Conservation (phyloP, 2,888 invertebrate genomes). For the Baccha elongata region DNA sequence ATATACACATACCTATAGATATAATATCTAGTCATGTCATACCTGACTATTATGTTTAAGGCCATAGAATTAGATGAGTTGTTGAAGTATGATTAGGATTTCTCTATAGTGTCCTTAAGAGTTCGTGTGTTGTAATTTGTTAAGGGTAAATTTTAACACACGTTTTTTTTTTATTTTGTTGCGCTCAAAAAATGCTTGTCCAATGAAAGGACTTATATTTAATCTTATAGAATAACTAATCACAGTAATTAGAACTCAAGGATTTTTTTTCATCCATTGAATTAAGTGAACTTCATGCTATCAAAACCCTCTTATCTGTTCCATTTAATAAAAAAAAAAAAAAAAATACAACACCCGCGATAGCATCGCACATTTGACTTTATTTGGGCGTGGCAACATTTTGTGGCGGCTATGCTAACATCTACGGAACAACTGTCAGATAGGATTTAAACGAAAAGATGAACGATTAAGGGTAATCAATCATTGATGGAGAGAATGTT, state of each 20-base stretch:
- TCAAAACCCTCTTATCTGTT: conserved; percentile 27
- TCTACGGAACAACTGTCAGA: conserved; percentile 12
- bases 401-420: conserved; percentile 21
- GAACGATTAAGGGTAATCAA: conserved; percentile 71
- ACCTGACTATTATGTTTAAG: too few relatives aligned
- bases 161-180: conserved; percentile 9
- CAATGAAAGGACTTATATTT: conserved; percentile 3
- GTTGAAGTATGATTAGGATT: conserved; percentile 25
- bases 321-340: not conserved
- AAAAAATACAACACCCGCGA: not conserved
- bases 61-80: not conserved
- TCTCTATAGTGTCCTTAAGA: conserved; percentile 20
- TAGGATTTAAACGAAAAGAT: conserved; percentile 46
- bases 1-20: too few relatives aligned
- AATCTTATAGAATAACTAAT: conserved; percentile 62
- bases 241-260: conserved; percentile 36
- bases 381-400: conserved; percentile 55
- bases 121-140: conserved; percentile 42
- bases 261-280: conserved; percentile 61
- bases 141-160: conserved; percentile 31
- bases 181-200: not conserved
- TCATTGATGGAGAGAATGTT: conserved; percentile 58
- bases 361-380: conserved; percentile 19
- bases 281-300: conserved; percentile 52
- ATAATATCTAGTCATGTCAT: not conserved